Base-by-base conservation (phyloP, 2,888 invertebrate genomes). In the Neuroscelio doddi region DNA sequence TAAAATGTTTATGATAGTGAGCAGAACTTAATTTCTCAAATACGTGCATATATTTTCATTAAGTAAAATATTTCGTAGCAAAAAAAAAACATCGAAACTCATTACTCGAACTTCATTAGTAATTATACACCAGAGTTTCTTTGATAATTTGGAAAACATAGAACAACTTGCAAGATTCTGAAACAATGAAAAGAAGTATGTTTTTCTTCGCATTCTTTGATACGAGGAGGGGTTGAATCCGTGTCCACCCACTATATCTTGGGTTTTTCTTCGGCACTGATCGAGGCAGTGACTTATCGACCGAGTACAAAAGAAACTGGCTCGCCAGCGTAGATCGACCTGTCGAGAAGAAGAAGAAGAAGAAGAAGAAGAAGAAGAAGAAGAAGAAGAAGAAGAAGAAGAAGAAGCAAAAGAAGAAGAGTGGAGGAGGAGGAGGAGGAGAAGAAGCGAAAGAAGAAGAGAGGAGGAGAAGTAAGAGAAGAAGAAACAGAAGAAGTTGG, bases 371-470 rank as follows among this genome's bases (percentile, higher is more conserved):
- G 47, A 64, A 52, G 56, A 55, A 57, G 49, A 50, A 51, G 50
- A 49, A 45, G 55, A 62, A 50, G 51, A 62, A 39, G 42, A 41
- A 44, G 41, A n/a, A n/a, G n/a, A n/a, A n/a, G n/a, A n/a, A n/a
- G n/a, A n/a, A n/a, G n/a, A n/a, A n/a, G n/a, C n/a, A 49, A 3
- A 30, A 21, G 27, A 27, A 41, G 17, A 36, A 10, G 39, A 12
- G 30, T 29, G 47, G 51, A 52, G 50, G 26, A 36, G 27, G 38
- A 34, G n/a, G 34, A 12, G 39, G 24, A 27, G 44, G 53, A 51
- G 56, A 56, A 52, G 56, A 55, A 57, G 49, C 49, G 47, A 49
- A 49, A 45, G 55, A 62, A 50, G 51, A 62, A 39, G 45, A 52
- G 56, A 55, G 56, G 49, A 50, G 47, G 50, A 49, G 47, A 52